Evolutionary conservation across 2,888 invertebrate genomes (phyloP).

Genomic region (Biston betularia): DNA sequence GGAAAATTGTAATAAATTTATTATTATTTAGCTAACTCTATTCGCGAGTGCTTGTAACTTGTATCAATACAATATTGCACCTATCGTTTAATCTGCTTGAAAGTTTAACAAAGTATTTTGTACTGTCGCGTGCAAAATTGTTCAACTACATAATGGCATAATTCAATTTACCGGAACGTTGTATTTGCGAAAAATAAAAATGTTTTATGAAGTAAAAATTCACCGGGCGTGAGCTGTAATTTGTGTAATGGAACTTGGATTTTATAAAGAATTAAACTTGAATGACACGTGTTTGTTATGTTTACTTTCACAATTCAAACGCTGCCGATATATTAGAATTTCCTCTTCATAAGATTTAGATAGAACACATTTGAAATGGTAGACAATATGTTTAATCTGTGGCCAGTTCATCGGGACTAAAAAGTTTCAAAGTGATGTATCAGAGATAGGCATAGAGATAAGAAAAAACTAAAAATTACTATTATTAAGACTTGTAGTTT

Average conservation of each 20-base stretch:
- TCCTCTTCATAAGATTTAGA: neutral
- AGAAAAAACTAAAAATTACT: no score
- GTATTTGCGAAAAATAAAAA: constrained; percentile 24
- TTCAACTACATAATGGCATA: constrained; percentile 32
- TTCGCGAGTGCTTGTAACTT: constrained; percentile 30
- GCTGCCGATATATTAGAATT: neutral
- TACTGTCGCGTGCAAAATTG: constrained; percentile 57
- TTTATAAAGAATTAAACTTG: constrained; percentile 13
- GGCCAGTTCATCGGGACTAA: no score
- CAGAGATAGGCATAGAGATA: no score
- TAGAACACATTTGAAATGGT: no score
- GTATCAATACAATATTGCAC: constrained; percentile 40
- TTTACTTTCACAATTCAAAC: neutral
- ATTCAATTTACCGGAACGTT: constrained; percentile 22
- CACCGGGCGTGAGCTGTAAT: constrained; percentile 1
- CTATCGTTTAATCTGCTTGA: constrained; percentile 67
- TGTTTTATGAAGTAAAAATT: constrained; percentile 12
- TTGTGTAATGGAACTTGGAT: constrained; percentile 9
- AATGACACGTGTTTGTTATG: constrained; percentile 4
- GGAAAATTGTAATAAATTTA: no score
- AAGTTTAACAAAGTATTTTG: constrained; percentile 67
- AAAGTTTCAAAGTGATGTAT: no score
- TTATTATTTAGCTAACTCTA: neutral
- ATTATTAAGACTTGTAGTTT: no score
- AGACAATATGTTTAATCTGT: no score